Evolutionary conservation across 2,888 invertebrate species (phyloP).

Genomic region (Rhorus exstirpatorius): DNA sequence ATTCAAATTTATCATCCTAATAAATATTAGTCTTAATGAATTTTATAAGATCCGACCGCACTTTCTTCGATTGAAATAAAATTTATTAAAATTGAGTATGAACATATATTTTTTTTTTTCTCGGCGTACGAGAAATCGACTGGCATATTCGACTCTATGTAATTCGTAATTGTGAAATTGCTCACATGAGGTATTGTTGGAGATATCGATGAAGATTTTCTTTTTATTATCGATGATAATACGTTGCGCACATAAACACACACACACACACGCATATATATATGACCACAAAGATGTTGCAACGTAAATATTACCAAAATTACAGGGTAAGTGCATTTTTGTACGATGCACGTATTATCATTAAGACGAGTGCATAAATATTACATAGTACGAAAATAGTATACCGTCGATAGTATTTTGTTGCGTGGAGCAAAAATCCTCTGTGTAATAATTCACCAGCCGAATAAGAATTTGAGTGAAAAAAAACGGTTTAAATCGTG

Average conservation of each 20-base stretch:
- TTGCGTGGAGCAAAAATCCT: constrained; percentile 25
- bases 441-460: constrained; percentile 32
- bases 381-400: constrained; percentile 36
- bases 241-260: too few species aligned
- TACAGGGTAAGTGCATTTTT: too few species aligned
- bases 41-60: neutral
- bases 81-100: constrained; percentile 10
- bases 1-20: constrained; percentile 3
- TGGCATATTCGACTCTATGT: neutral
- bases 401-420: constrained; percentile 6
- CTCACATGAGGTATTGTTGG: constrained; percentile 70
- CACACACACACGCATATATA: too few species aligned
- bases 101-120: neutral
- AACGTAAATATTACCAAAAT: too few species aligned
- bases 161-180: constrained; percentile 69
- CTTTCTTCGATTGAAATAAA: constrained; percentile 10
- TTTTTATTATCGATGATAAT: too few species aligned
- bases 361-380: constrained; percentile 20
- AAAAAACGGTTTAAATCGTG: constrained; percentile 46
- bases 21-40: neutral
- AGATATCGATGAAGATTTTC: constrained; percentile 74
- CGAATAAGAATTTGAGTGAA: constrained; percentile 17
- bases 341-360: too few species aligned
- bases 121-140: neutral
- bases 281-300: too few species aligned